Evolutionary conservation across 2,797 vertebrate species (phyloP), one percentile per base, ranked within the genome.

Genomic region (Enteromius mattozi): DNA sequence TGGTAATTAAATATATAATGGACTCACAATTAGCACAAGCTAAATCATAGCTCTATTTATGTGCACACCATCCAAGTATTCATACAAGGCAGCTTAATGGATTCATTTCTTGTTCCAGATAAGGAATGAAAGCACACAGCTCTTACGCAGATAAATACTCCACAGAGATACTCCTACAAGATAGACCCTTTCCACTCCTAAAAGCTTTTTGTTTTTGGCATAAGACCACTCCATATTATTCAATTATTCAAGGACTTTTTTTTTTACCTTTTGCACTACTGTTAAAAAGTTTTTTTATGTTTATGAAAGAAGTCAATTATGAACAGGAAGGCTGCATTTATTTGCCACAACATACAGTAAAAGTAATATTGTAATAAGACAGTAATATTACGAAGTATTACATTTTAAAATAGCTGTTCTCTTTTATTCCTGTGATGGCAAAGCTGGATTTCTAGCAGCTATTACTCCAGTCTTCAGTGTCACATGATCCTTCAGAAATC

Each of bases 21-120:
- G 14, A 42, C 63, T 78, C 61, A 40, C 49, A 54, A 54, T 83
- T 54, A 72, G 77, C 51, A 84, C 78, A 63, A 86, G 81, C 83
- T 81, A 80, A 80, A 78, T 45, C 59, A 45, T 63, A 47, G 54
- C 74, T 81, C 61, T 81, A 81, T 84, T 79, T 80, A 69, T 84
- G 19, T 75, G 72, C 76, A 51, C 70, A 83, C 81, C 71, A 51
- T 78, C 65, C 66, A 78, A 83, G 77, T 78, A 85, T 87, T 88
- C 80, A 65, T 75, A 71, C 51, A 80, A 82, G 87, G 86, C 88
- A 86, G 86, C 82, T 89, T 84, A 89, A 80, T 68, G 17, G 6
- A 49, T 66, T 80, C 2, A 19, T 47, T 49, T 45, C 51, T 33
- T 16, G 30, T 61, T 76, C 37, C 61, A 49, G 49, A 61, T 54